Conservation (phyloP, 2,797 vertebrate genomes). For the Syncerus caffer region DNA sequence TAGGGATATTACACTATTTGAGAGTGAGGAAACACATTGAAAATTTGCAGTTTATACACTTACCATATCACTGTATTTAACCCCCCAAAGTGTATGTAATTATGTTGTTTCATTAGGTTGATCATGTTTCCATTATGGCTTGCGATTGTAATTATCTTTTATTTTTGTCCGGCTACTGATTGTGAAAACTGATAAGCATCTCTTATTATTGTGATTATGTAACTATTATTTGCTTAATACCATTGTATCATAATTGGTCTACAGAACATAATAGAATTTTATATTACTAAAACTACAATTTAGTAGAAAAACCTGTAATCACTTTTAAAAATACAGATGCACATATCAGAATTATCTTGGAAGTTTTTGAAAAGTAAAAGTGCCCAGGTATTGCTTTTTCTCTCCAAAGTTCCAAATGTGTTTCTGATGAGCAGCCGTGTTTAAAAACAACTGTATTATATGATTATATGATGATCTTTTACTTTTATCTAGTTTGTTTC, state of each 20-base stretch:
- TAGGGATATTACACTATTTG: not conserved
- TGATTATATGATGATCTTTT: not conserved
- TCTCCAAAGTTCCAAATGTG: not conserved
- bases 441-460: not conserved
- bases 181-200: not conserved
- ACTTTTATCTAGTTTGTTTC: not conserved
- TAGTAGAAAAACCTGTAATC: not conserved
- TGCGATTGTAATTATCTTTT: not conserved
- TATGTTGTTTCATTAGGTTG: not conserved
- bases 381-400: not conserved
- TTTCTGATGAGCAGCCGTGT: not conserved
- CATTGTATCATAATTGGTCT: not conserved
- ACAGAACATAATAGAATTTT: not conserved
- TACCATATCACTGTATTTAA: not conserved
- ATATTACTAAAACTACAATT: not conserved
- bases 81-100: not conserved
- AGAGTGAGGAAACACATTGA: not conserved
- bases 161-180: not conserved
- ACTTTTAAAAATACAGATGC: not conserved
- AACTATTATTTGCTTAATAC: not conserved
- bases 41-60: not conserved
- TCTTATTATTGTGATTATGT: not conserved
- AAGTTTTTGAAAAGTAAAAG: not conserved
- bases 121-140: not conserved
- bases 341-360: not conserved